phyloP scores from a whole-genome alignment of 2,888 invertebrate genomes.

The Chalcosyrphus nemorum region DNA sequence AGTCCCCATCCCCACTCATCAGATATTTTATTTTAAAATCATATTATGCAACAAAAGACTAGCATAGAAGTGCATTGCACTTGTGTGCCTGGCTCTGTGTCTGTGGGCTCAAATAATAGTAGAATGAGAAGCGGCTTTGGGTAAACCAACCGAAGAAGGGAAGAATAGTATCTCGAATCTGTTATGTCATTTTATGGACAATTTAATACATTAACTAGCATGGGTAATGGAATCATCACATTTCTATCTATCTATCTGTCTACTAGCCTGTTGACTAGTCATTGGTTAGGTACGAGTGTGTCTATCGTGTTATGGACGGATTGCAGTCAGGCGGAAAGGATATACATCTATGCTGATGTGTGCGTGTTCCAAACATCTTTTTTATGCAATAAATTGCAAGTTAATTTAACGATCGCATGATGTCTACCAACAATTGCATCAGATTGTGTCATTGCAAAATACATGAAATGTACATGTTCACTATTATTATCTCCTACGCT shows the following conservation, averaged over 20 bases:
- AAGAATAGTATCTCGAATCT: not conserved
- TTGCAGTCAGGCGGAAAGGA: conserved; percentile 39
- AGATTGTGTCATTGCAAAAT: not conserved
- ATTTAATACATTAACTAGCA: conserved; percentile 46
- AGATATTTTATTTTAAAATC: conserved; percentile 42
- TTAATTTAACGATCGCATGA: not conserved
- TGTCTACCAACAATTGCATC: conserved; percentile 1
- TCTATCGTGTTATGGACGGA: not conserved
- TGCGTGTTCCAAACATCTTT: not conserved
- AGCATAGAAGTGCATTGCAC: conserved; percentile 32
- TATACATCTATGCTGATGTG: not conserved
- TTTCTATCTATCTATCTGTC: not conserved
- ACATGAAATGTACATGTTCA: too few relatives aligned
- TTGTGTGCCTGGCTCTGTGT: not conserved
- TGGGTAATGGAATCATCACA: not conserved
- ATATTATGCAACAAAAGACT: conserved; percentile 46
- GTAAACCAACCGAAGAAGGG: not conserved
- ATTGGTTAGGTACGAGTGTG: too few relatives aligned
- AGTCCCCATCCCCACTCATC: not conserved
- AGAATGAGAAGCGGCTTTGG: not conserved
- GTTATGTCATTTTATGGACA: conserved; percentile 67
- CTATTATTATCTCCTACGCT: too few relatives aligned
- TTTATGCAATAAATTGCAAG: not conserved
- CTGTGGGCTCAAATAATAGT: not conserved
- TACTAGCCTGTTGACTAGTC: not conserved